Conservation (phyloP, 2,113 vertebrate genomes). For the Scopus umbretta region DNA sequence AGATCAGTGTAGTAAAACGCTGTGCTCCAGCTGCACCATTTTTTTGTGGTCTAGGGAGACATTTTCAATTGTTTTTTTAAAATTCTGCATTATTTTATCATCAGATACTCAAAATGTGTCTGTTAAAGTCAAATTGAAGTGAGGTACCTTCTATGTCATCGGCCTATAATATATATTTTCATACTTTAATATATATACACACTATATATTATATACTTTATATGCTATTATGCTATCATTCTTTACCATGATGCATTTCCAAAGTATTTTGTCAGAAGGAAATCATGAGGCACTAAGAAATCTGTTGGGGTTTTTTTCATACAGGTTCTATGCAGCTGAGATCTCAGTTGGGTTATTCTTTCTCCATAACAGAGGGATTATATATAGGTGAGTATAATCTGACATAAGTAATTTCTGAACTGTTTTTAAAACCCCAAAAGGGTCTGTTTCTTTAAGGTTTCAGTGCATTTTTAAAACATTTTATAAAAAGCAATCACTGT, state of each 20-base stretch:
- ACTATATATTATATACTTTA: neutral
- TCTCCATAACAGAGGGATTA: conserved; percentile 82
- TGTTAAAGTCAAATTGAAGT: neutral
- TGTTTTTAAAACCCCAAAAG: neutral
- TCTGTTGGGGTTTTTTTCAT: neutral
- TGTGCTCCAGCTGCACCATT: neutral
- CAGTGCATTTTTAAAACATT: neutral
- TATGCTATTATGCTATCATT: neutral
- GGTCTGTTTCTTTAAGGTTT: neutral
- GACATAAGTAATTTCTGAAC: neutral
- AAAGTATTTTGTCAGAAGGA: neutral
- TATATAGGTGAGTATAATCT: conserved; percentile 84
- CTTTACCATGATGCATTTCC: neutral
- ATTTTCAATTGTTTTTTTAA: neutral
- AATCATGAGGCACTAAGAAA: neutral
- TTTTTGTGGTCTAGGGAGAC: neutral
- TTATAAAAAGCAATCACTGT: neutral
- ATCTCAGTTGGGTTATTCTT: conserved; percentile 81
- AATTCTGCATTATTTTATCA: neutral
- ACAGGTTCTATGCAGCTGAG: conserved; percentile 82
- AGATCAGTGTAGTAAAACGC: neutral
- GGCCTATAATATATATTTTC: neutral
- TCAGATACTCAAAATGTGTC: neutral
- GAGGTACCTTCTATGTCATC: neutral
- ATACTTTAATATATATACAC: neutral